A percentile compares a stretch with the other conserved stretches of the same genome.
phyloP scores from a whole-genome alignment of 2,113 vertebrate genomes.

The Neotoma lepida region DNA sequence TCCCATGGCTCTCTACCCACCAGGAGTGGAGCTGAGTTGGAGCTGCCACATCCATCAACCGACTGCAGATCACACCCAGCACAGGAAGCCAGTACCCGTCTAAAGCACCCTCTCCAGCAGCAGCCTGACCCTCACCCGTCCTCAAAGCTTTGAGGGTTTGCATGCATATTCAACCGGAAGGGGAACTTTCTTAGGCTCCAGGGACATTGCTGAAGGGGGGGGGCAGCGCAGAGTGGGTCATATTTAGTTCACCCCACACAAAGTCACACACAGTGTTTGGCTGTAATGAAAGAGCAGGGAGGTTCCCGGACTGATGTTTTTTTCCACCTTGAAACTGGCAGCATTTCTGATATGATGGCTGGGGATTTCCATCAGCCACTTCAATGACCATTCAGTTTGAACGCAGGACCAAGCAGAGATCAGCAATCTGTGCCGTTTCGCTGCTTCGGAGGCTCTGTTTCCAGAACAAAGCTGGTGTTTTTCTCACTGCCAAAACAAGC shows the following conservation, averaged over 20 bases:
- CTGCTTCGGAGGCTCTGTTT: neutral
- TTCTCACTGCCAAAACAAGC: neutral
- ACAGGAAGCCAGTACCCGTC: neutral
- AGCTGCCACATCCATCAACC: neutral
- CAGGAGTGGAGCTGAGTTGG: neutral
- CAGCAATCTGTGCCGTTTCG: neutral
- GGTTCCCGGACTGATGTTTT: conserved; percentile 16
- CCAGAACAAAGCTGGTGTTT: neutral
- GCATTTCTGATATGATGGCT: conserved; percentile 65
- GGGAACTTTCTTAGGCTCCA: neutral
- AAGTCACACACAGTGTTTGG: neutral
- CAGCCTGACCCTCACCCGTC: neutral
- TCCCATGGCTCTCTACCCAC: neutral
- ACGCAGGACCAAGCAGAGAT: neutral
- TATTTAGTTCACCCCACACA: neutral
- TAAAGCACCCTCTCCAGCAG: neutral
- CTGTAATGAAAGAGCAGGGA: neutral
- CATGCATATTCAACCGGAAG: neutral
- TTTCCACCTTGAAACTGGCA: conserved; percentile 74
- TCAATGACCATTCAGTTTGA: conserved; percentile 3
- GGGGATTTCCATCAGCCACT: conserved; percentile 73
- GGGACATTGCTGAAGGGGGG: neutral
- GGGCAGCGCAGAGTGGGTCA: neutral
- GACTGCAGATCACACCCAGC: neutral
- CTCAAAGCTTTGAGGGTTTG: neutral